These are phyloP conservation scores for Bombus polaris DNA, from an alignment of 1,140 invertebrate genomes.

Conservation along the genomic window DNA sequence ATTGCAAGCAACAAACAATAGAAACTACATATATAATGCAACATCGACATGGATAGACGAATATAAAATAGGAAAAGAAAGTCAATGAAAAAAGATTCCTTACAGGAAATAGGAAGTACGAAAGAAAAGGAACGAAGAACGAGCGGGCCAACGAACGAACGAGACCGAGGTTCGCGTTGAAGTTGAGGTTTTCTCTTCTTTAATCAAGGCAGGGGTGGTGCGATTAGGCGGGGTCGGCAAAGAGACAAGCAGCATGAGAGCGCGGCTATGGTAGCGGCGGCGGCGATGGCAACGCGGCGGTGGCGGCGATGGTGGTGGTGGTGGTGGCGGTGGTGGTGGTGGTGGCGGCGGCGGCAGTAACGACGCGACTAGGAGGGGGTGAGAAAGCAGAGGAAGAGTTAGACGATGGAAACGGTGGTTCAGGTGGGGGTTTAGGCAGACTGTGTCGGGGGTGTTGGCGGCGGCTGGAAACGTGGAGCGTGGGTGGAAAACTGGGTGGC, in stretches of 20 bases:
- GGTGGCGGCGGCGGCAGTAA: conserved; percentile 49
- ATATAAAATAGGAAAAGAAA: too few relatives aligned
- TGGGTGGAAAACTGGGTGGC: conserved; percentile 63
- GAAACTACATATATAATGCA: not conserved
- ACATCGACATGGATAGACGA: not conserved
- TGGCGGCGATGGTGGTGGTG: conserved; percentile 39
- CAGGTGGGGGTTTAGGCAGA: conserved; percentile 68
- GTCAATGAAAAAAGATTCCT: not conserved
- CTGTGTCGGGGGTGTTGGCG: conserved; percentile 56
- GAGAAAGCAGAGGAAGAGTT: conserved; percentile 49
- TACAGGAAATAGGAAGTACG: not conserved
- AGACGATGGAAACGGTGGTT: conserved; percentile 51
- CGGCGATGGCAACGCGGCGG: conserved; percentile 46
- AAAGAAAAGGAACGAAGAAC: conserved; percentile 14
- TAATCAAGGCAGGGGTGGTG: conserved; percentile 79
- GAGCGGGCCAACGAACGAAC: conserved; percentile 37
- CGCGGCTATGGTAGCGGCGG: conserved; percentile 43
- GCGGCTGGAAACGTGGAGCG: conserved; percentile 63
- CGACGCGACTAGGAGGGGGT: conserved; percentile 44
- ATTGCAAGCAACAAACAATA: not conserved
- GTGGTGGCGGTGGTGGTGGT: conserved; percentile 26
- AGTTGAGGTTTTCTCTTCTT: conserved; percentile 77
- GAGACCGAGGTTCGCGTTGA: conserved; percentile 54
- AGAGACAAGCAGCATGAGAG: conserved; percentile 67
- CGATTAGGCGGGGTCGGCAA: conserved; percentile 78